phyloP scores from a whole-genome alignment of 1,140 invertebrate species.

The Hypsibius dujardini region DNA sequence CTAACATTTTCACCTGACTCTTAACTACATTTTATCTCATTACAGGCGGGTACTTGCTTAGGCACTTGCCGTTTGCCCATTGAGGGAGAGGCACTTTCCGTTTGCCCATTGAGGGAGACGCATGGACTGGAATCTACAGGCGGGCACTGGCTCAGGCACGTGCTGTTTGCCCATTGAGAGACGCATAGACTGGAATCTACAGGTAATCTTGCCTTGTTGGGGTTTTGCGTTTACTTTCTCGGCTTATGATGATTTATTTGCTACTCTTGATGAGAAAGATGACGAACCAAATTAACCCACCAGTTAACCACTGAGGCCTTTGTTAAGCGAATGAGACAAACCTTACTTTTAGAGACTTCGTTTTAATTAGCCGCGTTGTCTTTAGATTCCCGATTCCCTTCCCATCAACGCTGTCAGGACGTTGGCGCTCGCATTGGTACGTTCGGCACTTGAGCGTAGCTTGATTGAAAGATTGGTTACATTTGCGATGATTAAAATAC shows the following conservation, averaged over 20 bases:
- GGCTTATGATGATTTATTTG: constrained; percentile 11
- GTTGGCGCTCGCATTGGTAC: too few relatives aligned
- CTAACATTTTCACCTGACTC: neutral
- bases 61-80: too few relatives aligned
- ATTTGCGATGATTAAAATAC: neutral
- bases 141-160: too few relatives aligned
- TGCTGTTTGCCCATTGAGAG: too few relatives aligned
- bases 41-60: too few relatives aligned
- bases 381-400: neutral
- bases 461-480: neutral
- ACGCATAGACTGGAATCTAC: too few relatives aligned
- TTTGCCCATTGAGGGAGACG: too few relatives aligned
- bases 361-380: neutral
- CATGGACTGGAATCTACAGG: too few relatives aligned
- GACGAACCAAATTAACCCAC: neutral
- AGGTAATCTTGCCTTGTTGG: too few relatives aligned
- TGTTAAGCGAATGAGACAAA: too few relatives aligned
- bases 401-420: neutral
- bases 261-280: constrained; percentile 4
- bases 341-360: neutral
- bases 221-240: neutral
- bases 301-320: neutral
- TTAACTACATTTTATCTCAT: neutral
- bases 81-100: too few relatives aligned
- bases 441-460: neutral